Conservation (phyloP, 1,140 invertebrate species). For the Pachyrhynchus sulphureomaculatus region DNA sequence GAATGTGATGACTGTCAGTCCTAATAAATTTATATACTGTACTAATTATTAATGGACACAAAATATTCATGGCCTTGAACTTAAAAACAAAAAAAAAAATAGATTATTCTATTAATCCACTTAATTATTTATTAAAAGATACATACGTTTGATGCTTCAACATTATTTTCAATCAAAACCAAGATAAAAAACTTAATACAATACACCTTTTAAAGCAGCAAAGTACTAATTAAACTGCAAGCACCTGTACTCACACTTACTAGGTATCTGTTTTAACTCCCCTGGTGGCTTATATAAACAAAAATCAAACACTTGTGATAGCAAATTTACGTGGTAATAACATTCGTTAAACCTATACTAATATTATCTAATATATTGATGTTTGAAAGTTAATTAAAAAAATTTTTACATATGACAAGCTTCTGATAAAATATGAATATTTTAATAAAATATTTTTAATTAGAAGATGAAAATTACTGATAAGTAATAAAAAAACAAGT, state of each 20-base stretch:
- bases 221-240: constrained; percentile 12
- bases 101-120: background rate
- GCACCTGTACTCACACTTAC: constrained; percentile 6
- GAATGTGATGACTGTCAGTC: too few relatives aligned
- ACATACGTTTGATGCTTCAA: constrained; percentile 25
- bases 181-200: background rate
- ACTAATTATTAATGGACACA: too few relatives aligned
- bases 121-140: background rate
- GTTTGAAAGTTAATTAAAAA: background rate
- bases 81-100: background rate
- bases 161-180: constrained; percentile 6
- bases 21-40: too few relatives aligned
- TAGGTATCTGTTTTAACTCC: constrained; percentile 17
- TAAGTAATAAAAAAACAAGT: too few relatives aligned
- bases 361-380: constrained; percentile 14
- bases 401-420: too few relatives aligned
- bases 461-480: too few relatives aligned
- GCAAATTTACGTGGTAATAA: constrained; percentile 14
- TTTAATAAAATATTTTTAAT: too few relatives aligned
- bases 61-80: background rate
- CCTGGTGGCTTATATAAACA: constrained; percentile 18
- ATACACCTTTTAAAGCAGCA: background rate
- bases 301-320: constrained; percentile 21
- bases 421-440: too few relatives aligned
- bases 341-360: constrained; percentile 3